Percentiles rank a stretch among this genome's conserved stretches.
These are phyloP conservation scores for Erythrolamprus reginae DNA, from an alignment of 2,113 vertebrate genomes.

Conservation along the genomic window DNA sequence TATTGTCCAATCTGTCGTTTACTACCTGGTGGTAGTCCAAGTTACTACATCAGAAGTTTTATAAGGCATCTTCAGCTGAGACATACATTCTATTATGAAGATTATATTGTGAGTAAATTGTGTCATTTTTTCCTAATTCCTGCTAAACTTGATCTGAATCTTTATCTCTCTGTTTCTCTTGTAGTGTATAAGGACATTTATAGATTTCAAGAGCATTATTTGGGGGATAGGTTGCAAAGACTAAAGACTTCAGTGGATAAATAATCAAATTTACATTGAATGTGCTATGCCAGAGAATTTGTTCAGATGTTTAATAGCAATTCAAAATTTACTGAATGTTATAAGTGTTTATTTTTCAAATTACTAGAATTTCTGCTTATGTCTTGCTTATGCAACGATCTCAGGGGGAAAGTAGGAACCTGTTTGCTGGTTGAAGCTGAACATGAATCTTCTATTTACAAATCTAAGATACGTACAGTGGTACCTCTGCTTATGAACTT, in stretches of 20 bases:
- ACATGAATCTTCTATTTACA: neutral
- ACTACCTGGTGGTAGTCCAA: slow-evolving; percentile 45
- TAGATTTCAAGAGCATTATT: neutral
- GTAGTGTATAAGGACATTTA: neutral
- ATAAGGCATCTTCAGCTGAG: slow-evolving; percentile 58
- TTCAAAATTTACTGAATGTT: neutral
- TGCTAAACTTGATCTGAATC: neutral
- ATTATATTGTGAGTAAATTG: slow-evolving; percentile 59
- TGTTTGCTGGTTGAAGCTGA: neutral
- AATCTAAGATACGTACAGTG: neutral
- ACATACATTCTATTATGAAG: slow-evolving; percentile 54
- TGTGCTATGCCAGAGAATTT: neutral
- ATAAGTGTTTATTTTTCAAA: neutral
- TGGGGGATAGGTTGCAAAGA: accelerated
- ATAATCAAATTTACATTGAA: neutral
- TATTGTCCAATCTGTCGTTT: slow-evolving; percentile 62
- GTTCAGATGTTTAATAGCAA: neutral
- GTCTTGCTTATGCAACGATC: neutral
- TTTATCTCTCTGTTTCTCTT: neutral
- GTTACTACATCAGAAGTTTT: slow-evolving; percentile 56
- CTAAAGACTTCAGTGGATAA: neutral
- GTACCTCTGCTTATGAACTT: no score
- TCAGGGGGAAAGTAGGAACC: neutral
- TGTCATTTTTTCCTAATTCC: slow-evolving; percentile 19
- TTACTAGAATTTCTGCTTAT: neutral